A percentile compares a stretch with the other conserved stretches of the same genome.
phyloP scores from a whole-genome alignment of 2,113 vertebrate genomes.

The Lutjanus erythropterus region DNA sequence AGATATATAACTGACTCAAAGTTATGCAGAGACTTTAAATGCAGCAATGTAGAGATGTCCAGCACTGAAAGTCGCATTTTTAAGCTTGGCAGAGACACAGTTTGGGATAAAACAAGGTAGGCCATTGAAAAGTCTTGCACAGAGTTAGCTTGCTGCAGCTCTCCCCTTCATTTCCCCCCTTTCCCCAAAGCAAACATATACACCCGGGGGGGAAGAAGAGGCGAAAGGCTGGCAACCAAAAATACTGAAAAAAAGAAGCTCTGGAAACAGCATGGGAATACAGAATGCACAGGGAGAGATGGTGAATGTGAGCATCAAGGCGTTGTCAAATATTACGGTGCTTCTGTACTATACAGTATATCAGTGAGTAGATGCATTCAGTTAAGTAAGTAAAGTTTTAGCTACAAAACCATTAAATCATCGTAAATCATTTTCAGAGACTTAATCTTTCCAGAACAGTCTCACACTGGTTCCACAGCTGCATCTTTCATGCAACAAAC shows the following conservation, averaged over 20 bases:
- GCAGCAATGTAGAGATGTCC: conserved; percentile 31
- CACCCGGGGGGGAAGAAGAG: conserved; percentile 73
- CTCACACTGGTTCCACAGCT: neutral
- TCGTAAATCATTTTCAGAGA: neutral
- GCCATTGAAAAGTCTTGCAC: conserved; percentile 72
- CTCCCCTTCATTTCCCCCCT: conserved; percentile 56
- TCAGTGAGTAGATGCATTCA: conserved; percentile 31
- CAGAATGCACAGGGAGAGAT: conserved; percentile 31
- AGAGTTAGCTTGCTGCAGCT: conserved; percentile 60
- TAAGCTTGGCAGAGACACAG: conserved; percentile 50
- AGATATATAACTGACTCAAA: neutral
- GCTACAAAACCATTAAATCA: neutral
- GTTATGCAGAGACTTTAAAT: neutral
- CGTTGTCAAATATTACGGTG: conserved; percentile 27
- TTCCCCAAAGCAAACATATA: conserved; percentile 78
- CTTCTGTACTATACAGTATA: neutral
- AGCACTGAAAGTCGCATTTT: conserved; percentile 40
- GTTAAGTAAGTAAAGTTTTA: neutral
- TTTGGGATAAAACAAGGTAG: conserved; percentile 75
- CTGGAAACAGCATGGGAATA: conserved; percentile 61
- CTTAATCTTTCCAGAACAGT: neutral
- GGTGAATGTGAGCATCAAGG: conserved; percentile 22
- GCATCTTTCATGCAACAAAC: neutral
- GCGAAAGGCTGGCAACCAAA: conserved; percentile 67
- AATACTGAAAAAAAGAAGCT: conserved; percentile 36